These are phyloP conservation scores for Adelosebastes latens DNA, from an alignment of 2,797 vertebrate genomes.

Conservation along the genomic window DNA sequence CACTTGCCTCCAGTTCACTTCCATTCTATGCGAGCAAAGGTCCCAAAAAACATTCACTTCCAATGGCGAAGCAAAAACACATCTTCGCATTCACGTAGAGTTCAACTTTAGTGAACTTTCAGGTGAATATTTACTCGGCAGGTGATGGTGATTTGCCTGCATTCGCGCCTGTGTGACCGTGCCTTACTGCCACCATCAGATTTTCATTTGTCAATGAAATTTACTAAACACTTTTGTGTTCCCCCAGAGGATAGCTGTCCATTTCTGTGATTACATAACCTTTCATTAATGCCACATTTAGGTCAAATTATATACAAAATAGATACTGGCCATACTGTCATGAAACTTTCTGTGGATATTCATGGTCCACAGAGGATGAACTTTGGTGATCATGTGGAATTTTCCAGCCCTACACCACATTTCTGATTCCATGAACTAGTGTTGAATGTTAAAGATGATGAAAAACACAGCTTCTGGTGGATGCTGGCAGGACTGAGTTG, in stretches of 20 bases:
- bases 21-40: no score
- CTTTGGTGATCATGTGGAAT: not conserved
- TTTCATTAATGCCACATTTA: not conserved
- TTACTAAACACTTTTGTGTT: not conserved
- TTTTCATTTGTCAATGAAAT: not conserved
- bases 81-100: no score
- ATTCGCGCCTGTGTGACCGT: not conserved
- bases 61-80: no score
- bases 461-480: not conserved
- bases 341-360: not conserved
- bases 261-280: not conserved
- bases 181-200: not conserved
- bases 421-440: not conserved
- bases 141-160: no score
- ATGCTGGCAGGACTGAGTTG: not conserved
- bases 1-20: no score
- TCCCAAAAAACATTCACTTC: no score
- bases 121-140: rapidly evolving
- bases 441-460: not conserved
- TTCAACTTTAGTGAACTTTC: no score
- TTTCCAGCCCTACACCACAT: not conserved
- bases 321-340: not conserved
- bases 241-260: not conserved
- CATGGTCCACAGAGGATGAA: not conserved
- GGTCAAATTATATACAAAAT: not conserved